phyloP scores from a whole-genome alignment of 53 echinoderm and acorn worm genomes.

The Antedon mediterranea region DNA sequence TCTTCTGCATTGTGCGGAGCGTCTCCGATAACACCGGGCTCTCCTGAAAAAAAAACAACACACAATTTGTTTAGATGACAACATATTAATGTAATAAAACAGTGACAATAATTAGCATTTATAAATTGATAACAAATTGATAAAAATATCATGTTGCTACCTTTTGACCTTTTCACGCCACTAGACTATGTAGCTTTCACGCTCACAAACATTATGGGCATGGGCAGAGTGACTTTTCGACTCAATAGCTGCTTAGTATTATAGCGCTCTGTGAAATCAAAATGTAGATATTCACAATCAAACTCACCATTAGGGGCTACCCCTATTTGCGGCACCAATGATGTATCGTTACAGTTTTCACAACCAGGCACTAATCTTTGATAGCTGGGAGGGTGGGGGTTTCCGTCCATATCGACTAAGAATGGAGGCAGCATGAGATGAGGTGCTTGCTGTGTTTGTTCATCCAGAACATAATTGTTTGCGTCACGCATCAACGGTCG shows the following conservation, averaged over 20 bases:
- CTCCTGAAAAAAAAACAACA: constrained; percentile 1
- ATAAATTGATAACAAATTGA: too few species aligned
- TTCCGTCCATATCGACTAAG: constrained; percentile 93
- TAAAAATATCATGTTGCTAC: too few species aligned
- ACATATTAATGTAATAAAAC: too few species aligned
- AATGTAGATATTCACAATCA: background rate
- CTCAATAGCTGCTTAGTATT: too few species aligned
- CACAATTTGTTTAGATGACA: too few species aligned
- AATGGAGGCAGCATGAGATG: constrained; percentile 99
- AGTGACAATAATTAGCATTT: too few species aligned
- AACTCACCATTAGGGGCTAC: constrained; percentile 74
- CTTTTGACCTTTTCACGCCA: too few species aligned
- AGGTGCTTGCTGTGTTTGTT: constrained; percentile 96
- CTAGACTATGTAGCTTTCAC: too few species aligned
- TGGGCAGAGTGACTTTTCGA: too few species aligned
- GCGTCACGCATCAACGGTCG: constrained; percentile 85
- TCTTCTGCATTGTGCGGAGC: constrained; percentile 39
- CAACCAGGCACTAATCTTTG: constrained; percentile 91
- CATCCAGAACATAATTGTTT: constrained; percentile 91
- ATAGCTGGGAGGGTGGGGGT: constrained; percentile 72
- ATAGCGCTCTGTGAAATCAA: too few species aligned
- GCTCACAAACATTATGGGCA: too few species aligned
- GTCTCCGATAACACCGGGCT: constrained; percentile 5
- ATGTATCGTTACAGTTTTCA: constrained; percentile 64
- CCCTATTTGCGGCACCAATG: constrained; percentile 78